Evolutionary conservation across 1,140 invertebrate species (phyloP).

Genomic region (Drosophila lowei): DNA sequence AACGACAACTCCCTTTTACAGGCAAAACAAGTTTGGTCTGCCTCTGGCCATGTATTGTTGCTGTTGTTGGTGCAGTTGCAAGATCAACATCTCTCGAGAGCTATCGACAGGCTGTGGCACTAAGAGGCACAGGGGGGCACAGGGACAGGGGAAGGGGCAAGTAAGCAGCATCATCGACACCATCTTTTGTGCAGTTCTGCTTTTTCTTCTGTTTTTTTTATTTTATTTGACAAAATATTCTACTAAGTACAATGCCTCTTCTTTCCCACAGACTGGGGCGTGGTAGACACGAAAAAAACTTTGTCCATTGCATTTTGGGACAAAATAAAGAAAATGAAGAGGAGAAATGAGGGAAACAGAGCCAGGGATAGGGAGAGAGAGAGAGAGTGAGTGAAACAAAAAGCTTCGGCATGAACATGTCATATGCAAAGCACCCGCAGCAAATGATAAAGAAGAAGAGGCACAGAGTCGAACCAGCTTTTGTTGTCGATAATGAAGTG

Average conservation of each 20-base stretch:
- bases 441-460: conserved; percentile 37
- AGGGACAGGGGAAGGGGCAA: conserved; percentile 10
- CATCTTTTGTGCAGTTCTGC: conserved; percentile 50
- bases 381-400: conserved; percentile 23
- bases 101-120: conserved; percentile 65
- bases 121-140: conserved; percentile 15
- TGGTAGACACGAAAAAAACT: conserved; percentile 50
- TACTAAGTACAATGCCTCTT: conserved; percentile 53
- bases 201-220: conserved; percentile 29
- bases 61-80: conserved; percentile 42
- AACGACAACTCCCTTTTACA: conserved; percentile 75
- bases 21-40: conserved; percentile 77
- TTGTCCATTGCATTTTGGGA: conserved; percentile 41
- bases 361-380: conserved; percentile 13
- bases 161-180: conserved; percentile 58
- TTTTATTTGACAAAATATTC: conserved; percentile 34
- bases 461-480: conserved; percentile 35
- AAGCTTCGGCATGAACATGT: conserved; percentile 35
- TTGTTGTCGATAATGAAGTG: conserved; percentile 77
- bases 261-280: conserved; percentile 29
- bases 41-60: conserved; percentile 65
- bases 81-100: conserved; percentile 74
- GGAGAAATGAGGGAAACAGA: neutral
- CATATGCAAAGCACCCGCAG: conserved; percentile 63
- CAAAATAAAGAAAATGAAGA: conserved; percentile 22